Evolutionary conservation across 2,888 invertebrate genomes (phyloP).

Genomic region (Megastigmus dorsalis): DNA sequence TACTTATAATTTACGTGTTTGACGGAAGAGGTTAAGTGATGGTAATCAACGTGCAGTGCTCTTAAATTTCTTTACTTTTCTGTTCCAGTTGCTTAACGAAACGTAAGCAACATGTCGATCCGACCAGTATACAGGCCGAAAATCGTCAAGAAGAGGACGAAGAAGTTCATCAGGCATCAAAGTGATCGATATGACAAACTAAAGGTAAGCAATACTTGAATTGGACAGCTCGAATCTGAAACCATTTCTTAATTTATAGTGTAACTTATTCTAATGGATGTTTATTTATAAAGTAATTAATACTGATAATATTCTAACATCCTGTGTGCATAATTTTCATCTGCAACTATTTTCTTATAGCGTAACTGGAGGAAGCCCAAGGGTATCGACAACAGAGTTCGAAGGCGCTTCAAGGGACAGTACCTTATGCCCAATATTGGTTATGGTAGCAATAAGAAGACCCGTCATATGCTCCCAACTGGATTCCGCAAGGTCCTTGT

Average conservation of each 20-base stretch:
- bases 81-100: slow-evolving; percentile 63
- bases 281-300: too few species aligned
- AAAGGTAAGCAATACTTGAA: slow-evolving; percentile 82
- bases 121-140: slow-evolving; percentile 91
- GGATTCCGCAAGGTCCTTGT: slow-evolving; percentile 97
- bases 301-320: too few species aligned
- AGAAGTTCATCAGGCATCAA: slow-evolving; percentile 98
- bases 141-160: slow-evolving; percentile 97
- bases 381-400: slow-evolving; percentile 99
- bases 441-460: slow-evolving; percentile 96
- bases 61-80: slow-evolving; percentile 49
- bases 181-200: slow-evolving; percentile 98
- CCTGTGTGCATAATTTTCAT: too few species aligned
- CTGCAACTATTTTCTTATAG: slow-evolving; percentile 72
- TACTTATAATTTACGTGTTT: not conserved
- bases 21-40: slow-evolving; percentile 22
- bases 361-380: slow-evolving; percentile 99
- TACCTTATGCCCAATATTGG: slow-evolving; percentile 99
- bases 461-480: slow-evolving; percentile 97
- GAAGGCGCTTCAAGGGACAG: slow-evolving; percentile 99
- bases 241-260: too few species aligned
- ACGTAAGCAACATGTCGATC: slow-evolving; percentile 84
- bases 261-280: too few species aligned
- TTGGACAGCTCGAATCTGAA: too few species aligned
- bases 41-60: slow-evolving; percentile 20